Evolutionary conservation across 1,140 invertebrate species (phyloP).

Genomic region (Holcopasites calliopsidis): DNA sequence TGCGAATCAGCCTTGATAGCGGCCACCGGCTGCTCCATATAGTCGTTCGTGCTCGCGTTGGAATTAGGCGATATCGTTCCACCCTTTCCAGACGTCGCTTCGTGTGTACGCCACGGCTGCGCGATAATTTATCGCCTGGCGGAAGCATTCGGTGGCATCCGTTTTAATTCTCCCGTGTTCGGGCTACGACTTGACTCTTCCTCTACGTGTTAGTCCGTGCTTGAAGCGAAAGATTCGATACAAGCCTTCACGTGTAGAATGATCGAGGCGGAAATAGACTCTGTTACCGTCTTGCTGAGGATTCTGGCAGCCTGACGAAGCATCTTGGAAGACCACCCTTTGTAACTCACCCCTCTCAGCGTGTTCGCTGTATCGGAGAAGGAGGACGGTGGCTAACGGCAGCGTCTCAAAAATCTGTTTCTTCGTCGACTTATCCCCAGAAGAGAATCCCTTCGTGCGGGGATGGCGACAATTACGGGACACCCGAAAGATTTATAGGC

Average conservation of each 20-base stretch:
- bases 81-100: conserved; percentile 18
- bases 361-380: neutral
- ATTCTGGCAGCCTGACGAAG: no score
- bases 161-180: no score
- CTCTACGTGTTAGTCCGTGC: no score
- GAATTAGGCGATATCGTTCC: conserved; percentile 49
- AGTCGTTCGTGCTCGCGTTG: conserved; percentile 35
- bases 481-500: conserved; percentile 65
- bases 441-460: conserved; percentile 20
- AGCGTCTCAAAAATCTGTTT: conserved; percentile 42
- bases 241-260: no score
- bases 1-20: conserved; percentile 64
- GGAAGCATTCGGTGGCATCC: no score
- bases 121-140: conserved; percentile 26
- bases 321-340: no score
- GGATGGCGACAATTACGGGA: conserved; percentile 67
- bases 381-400: neutral
- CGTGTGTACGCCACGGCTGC: conserved; percentile 11
- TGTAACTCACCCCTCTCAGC: no score
- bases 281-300: no score
- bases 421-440: neutral
- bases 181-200: no score
- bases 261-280: no score
- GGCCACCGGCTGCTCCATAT: conserved; percentile 59
- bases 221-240: no score